These are phyloP conservation scores for Dascyllus trimaculatus DNA, from an alignment of 2,113 vertebrate species.

Conservation along the genomic window DNA sequence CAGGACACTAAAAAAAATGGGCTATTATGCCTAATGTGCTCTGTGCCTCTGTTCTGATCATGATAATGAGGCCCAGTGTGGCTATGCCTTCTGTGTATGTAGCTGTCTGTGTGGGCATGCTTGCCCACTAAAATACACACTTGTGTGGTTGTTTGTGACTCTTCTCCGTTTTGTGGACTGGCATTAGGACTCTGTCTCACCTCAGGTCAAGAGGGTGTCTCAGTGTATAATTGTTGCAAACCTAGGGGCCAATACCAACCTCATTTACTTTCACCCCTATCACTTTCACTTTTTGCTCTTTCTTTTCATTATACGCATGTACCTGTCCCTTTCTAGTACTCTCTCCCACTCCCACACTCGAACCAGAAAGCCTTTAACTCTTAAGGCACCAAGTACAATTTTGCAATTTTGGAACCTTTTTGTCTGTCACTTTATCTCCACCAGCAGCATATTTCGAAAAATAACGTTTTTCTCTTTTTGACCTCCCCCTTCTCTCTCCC, in stretches of 20 bases:
- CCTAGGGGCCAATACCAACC: slow-evolving; percentile 33
- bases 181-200: slow-evolving; percentile 20
- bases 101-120: neutral
- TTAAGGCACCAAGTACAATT: neutral
- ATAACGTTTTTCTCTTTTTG: slow-evolving; percentile 38
- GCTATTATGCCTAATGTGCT: slow-evolving; percentile 49
- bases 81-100: slow-evolving; percentile 38
- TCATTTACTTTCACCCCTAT: slow-evolving; percentile 30
- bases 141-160: neutral
- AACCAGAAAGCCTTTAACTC: slow-evolving; percentile 4
- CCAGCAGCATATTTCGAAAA: slow-evolving; percentile 24
- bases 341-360: slow-evolving; percentile 1
- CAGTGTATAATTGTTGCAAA: slow-evolving; percentile 3
- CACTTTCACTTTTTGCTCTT: slow-evolving; percentile 4
- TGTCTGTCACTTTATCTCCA: slow-evolving; percentile 12
- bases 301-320: neutral
- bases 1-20: slow-evolving; percentile 21
- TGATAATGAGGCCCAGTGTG: slow-evolving; percentile 58
- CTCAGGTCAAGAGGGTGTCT: slow-evolving; percentile 16
- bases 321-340: neutral
- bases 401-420: slow-evolving; percentile 1
- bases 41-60: slow-evolving; percentile 52
- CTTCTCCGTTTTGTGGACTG: slow-evolving; percentile 13
- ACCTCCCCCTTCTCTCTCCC: slow-evolving; percentile 17
- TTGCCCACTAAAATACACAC: slow-evolving; percentile 17